phyloP scores from a whole-genome alignment of 2,113 vertebrate species.

The Tympanuchus pallidicinctus region DNA sequence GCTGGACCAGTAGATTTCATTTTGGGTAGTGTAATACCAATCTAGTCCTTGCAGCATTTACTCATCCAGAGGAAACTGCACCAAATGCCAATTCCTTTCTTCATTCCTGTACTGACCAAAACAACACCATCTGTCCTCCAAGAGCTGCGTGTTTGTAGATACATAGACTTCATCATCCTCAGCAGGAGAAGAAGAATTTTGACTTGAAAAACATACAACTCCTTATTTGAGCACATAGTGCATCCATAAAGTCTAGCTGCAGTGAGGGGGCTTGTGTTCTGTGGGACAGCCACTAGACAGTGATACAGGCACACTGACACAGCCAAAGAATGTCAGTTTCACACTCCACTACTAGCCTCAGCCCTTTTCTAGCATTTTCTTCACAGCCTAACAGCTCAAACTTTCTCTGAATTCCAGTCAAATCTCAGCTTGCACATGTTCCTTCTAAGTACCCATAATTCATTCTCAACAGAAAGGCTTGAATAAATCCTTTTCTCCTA shows the following conservation, averaged over 20 bases:
- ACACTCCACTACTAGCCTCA: background rate
- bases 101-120: conserved; percentile 25
- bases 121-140: background rate
- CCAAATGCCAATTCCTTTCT: conserved; percentile 1
- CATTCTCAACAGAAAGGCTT: background rate
- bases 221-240: conserved; percentile 18
- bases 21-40: background rate
- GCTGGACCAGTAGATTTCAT: background rate
- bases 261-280: conserved; percentile 14
- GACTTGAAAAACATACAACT: background rate
- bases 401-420: background rate
- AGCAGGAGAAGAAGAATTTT: conserved; percentile 49
- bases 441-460: background rate
- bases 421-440: background rate
- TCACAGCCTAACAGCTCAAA: background rate
- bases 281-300: conserved; percentile 65
- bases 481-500: background rate
- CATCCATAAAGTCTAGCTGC: conserved; percentile 37
- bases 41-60: background rate
- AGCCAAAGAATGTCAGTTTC: background rate
- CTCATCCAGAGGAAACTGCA: background rate
- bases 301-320: conserved; percentile 58
- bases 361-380: background rate
- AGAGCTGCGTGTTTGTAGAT: conserved; percentile 17
- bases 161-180: conserved; percentile 14